Percentiles rank a stretch among this genome's conserved stretches.
Conservation (phyloP, 64 coral and sea anemone species). For the Cladopsammia gracilis region DNA sequence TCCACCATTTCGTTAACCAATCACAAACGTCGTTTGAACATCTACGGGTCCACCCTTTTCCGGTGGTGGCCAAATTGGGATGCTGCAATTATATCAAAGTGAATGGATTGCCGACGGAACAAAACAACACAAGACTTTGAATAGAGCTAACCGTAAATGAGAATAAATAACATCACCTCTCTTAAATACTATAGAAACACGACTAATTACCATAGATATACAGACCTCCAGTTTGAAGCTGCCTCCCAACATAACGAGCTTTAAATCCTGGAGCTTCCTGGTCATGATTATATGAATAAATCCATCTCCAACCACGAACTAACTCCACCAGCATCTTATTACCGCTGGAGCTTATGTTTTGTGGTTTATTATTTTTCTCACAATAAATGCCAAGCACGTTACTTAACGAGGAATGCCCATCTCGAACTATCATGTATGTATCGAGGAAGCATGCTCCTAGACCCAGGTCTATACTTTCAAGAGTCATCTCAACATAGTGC, state of each 20-base stretch:
- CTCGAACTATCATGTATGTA: neutral
- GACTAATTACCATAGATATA: neutral
- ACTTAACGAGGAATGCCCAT: neutral
- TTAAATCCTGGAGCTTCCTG: neutral
- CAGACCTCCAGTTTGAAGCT: neutral
- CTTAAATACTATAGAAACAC: neutral
- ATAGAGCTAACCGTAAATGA: too few relatives aligned
- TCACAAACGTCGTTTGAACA: too few relatives aligned
- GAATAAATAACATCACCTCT: too few relatives aligned
- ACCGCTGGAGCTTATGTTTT: neutral
- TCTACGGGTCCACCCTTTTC: too few relatives aligned
- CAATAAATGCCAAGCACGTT: slow-evolving; percentile 1
- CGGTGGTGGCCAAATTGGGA: too few relatives aligned
- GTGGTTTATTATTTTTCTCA: neutral
- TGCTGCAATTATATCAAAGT: too few relatives aligned
- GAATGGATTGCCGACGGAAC: too few relatives aligned
- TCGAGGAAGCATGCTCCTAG: neutral
- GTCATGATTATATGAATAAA: neutral
- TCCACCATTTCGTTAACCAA: too few relatives aligned
- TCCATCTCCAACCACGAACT: neutral
- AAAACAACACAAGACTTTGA: too few relatives aligned
- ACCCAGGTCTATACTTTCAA: neutral
- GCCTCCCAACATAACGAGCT: neutral
- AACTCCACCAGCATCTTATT: neutral
- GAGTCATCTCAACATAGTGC: slow-evolving; percentile 12